Evolutionary conservation across 2,888 invertebrate genomes (phyloP).

Genomic region (Nezara viridula): DNA sequence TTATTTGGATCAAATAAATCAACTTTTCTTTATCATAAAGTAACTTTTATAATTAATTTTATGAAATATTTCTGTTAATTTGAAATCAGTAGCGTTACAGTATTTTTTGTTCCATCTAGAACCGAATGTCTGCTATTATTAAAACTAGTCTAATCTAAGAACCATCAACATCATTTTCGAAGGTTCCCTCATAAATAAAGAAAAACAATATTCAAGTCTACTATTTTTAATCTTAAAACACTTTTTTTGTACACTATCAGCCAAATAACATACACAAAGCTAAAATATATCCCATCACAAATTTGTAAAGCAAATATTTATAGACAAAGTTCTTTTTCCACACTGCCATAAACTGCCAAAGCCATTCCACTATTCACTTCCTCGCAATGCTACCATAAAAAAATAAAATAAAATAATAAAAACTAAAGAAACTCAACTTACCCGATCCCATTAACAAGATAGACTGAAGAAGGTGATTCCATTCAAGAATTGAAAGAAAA

Average conservation of each 20-base stretch:
- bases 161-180: too few species aligned
- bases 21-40: too few species aligned
- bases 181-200: too few species aligned
- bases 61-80: too few species aligned
- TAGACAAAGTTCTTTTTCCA: conserved; percentile 5
- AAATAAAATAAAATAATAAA: background rate
- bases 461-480: background rate
- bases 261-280: background rate
- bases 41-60: too few species aligned
- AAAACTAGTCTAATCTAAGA: too few species aligned
- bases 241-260: background rate
- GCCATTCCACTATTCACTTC: conserved; percentile 10
- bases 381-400: background rate
- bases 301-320: background rate
- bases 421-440: background rate
- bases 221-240: background rate
- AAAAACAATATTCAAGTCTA: background rate
- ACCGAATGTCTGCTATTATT: too few species aligned
- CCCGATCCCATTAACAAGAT: background rate
- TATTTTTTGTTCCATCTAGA: too few species aligned
- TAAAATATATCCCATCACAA: background rate
- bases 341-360: conserved; percentile 6
- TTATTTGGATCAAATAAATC: too few species aligned
- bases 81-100: too few species aligned
- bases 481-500: background rate